Conservation (phyloP, 2,113 vertebrate species). For the Atlantisia rogersi region DNA sequence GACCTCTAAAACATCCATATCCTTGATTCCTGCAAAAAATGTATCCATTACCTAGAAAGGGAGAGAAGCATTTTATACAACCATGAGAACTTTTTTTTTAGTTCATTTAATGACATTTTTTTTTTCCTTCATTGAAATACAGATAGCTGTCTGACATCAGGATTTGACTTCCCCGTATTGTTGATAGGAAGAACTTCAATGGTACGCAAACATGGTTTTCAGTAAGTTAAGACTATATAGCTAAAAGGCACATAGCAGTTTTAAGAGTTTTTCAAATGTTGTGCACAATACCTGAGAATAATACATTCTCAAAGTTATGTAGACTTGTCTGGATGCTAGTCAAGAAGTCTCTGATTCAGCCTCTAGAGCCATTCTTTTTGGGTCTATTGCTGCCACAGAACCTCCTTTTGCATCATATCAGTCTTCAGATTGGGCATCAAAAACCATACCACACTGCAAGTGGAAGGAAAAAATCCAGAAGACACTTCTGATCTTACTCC, state of each 20-base stretch:
- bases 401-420: background rate
- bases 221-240: background rate
- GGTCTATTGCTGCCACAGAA: background rate
- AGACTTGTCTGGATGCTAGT: background rate
- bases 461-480: background rate
- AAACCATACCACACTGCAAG: background rate
- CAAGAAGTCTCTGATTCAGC: background rate
- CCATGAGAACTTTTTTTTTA: background rate
- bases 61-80: background rate
- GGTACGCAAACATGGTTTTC: background rate
- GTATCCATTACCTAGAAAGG: background rate
- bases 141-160: background rate
- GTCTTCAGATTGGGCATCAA: background rate
- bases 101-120: background rate
- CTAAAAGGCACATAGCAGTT: background rate
- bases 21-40: background rate
- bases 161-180: background rate
- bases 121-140: background rate
- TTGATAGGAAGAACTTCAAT: background rate
- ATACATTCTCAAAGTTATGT: background rate
- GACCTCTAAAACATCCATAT: background rate
- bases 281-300: background rate
- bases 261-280: background rate
- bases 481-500: background rate
- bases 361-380: background rate